phyloP scores from a whole-genome alignment of 2,113 vertebrate species.

The Haemorhous mexicanus region DNA sequence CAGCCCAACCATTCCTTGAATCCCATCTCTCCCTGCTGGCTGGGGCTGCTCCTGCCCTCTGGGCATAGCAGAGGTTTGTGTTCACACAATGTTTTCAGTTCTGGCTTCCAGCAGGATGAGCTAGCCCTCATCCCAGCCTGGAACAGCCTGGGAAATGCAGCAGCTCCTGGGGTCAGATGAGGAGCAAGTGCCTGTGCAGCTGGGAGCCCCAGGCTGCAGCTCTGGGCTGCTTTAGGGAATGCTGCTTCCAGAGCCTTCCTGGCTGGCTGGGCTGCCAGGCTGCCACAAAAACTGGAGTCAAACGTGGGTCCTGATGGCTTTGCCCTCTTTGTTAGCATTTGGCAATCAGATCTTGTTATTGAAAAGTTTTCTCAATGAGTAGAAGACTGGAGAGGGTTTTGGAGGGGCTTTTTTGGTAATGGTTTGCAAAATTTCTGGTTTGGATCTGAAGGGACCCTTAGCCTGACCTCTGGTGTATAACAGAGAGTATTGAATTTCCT shows the following conservation, averaged over 20 bases:
- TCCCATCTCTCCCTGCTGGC: not conserved
- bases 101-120: not conserved
- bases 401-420: not conserved
- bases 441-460: not conserved
- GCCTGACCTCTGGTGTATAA: not conserved
- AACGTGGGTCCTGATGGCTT: not conserved
- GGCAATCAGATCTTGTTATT: not conserved
- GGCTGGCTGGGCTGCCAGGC: not conserved
- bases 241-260: not conserved
- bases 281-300: not conserved
- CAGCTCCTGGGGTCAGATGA: not conserved
- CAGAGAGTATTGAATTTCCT: not conserved
- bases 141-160: slow-evolving; percentile 10
- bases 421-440: not conserved
- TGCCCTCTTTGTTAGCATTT: not conserved
- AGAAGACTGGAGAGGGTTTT: not conserved
- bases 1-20: not conserved
- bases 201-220: not conserved
- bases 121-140: not conserved
- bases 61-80: not conserved
- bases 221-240: not conserved
- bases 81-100: not conserved
- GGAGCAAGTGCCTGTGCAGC: not conserved
- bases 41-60: not conserved
- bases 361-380: not conserved